These are phyloP conservation scores for Anolis sagrei DNA, from an alignment of 2,113 vertebrate genomes.

Conservation along the genomic window DNA sequence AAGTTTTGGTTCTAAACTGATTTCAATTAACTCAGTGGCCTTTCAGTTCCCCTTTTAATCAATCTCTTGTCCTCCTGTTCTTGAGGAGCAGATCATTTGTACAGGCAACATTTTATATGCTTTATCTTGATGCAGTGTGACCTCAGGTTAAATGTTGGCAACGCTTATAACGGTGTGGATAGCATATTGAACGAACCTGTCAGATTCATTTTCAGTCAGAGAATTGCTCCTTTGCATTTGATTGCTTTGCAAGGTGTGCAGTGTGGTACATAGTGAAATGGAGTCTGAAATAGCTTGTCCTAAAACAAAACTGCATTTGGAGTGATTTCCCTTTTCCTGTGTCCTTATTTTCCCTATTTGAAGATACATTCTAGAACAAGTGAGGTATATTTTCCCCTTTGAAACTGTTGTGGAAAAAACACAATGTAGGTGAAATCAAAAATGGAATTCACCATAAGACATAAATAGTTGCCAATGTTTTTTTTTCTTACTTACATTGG, in stretches of 20 bases:
- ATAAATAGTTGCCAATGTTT: constrained; percentile 71
- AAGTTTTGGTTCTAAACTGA: not conserved
- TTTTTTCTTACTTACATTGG: constrained; percentile 69
- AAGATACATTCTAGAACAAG: constrained; percentile 71
- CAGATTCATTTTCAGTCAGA: constrained; percentile 27
- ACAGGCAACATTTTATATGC: not conserved
- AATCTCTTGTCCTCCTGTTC: constrained; percentile 20
- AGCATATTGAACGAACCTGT: constrained; percentile 1
- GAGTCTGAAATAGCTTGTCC: not conserved
- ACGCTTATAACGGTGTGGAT: constrained; percentile 11
- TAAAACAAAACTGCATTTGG: not conserved
- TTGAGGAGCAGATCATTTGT: not conserved
- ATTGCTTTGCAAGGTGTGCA: not conserved
- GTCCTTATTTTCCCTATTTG: constrained; percentile 60
- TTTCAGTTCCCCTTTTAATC: constrained; percentile 27
- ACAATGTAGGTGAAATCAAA: constrained; percentile 60
- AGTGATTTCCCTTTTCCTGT: not conserved
- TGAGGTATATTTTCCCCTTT: constrained; percentile 63
- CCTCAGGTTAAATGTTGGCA: constrained; percentile 17
- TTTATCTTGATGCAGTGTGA: not conserved
- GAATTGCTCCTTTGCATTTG: constrained; percentile 13
- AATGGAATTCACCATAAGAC: constrained; percentile 42
- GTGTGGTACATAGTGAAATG: not conserved
- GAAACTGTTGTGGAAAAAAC: constrained; percentile 70
- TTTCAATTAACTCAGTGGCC: not conserved